A percentile compares a stretch with the other conserved stretches of the same genome.
These are phyloP conservation scores for Xyliphius kryptos DNA, from an alignment of 2,113 vertebrate species.

Conservation along the genomic window DNA sequence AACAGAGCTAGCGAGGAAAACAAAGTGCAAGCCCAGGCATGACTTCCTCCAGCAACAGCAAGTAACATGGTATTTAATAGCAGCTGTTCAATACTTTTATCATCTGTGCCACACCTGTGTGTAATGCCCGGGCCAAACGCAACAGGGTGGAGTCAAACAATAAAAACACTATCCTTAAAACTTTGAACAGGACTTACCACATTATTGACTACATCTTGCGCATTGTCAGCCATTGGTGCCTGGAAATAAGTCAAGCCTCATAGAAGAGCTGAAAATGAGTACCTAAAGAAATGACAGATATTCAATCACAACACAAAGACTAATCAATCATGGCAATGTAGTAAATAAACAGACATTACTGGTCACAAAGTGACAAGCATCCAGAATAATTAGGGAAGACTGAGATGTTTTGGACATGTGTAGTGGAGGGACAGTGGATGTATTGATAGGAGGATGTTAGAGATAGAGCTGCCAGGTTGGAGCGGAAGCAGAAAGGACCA, in stretches of 20 bases:
- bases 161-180: background rate
- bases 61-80: conserved; percentile 4
- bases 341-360: no score
- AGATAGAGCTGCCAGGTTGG: no score
- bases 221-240: conserved; percentile 61
- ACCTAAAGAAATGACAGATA: no score
- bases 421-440: no score
- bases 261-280: conserved; percentile 46
- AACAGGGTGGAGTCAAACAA: conserved; percentile 1
- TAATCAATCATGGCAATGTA: no score
- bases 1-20: no score
- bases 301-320: no score
- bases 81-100: conserved; percentile 21
- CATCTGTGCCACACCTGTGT: conserved; percentile 17
- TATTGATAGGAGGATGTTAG: no score
- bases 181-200: conserved; percentile 53
- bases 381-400: no score
- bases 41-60: conserved; percentile 6
- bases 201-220: conserved; percentile 60
- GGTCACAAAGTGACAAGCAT: no score
- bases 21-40: conserved; percentile 1
- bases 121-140: background rate
- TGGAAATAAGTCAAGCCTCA: conserved; percentile 49
- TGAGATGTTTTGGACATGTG: no score
- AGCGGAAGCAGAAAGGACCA: no score